Percentiles rank a stretch among this genome's conserved stretches.
These are phyloP conservation scores for Nymphalis urticae DNA, from an alignment of 2,888 invertebrate species.

Conservation along the genomic window DNA sequence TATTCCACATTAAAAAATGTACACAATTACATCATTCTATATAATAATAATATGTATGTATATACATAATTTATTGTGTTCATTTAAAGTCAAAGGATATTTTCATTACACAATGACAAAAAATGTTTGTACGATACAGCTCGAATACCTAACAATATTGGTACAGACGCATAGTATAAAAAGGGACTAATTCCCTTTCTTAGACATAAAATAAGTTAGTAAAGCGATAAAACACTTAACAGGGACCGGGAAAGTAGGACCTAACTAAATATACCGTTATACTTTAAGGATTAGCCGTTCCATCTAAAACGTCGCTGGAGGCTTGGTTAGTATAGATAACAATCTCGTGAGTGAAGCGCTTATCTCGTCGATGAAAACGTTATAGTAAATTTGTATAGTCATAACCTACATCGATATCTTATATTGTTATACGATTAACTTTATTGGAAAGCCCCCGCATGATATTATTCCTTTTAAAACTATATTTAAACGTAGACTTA, in stretches of 20 bases:
- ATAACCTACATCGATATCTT: constrained; percentile 16
- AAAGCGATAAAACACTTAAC: constrained; percentile 6
- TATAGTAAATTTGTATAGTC: constrained; percentile 22
- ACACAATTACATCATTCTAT: no score
- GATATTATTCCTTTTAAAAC: background rate
- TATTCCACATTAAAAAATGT: no score
- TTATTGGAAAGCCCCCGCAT: background rate
- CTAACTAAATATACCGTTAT: constrained; percentile 12
- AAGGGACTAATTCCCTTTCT: constrained; percentile 1
- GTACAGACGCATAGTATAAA: background rate
- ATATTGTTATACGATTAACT: background rate
- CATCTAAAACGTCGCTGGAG: constrained; percentile 21
- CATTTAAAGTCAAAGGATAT: no score
- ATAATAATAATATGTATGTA: no score
- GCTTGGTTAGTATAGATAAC: constrained; percentile 24
- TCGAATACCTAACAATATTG: background rate
- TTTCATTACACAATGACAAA: no score
- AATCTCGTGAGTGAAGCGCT: constrained; percentile 28
- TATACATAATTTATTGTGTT: no score
- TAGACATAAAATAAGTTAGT: background rate
- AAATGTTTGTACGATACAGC: no score
- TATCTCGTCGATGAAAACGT: constrained; percentile 26
- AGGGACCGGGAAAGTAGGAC: background rate
- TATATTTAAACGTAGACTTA: background rate
- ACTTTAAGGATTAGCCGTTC: constrained; percentile 21